Percentiles rank a stretch among this genome's conserved stretches.
Conservation (phyloP, 2,113 vertebrate species). For the Condylura cristata region DNA sequence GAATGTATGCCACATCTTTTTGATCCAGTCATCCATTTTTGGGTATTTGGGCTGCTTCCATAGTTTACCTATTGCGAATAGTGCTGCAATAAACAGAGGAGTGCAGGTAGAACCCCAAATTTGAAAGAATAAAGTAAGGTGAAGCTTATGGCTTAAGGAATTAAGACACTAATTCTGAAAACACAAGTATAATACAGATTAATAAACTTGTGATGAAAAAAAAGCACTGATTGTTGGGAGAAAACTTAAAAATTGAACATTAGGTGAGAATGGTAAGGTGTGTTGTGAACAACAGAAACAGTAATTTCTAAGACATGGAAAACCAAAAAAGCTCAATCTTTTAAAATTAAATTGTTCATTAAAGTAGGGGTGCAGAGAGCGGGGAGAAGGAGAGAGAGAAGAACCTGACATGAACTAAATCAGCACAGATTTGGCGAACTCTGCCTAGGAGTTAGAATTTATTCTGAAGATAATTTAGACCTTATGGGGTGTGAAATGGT, state of each 20-base stretch:
- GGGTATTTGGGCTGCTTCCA: no score
- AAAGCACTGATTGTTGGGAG: background rate
- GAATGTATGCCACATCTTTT: no score
- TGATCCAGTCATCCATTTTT: no score
- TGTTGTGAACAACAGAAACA: background rate
- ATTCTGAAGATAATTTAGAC: background rate
- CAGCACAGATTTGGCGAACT: background rate
- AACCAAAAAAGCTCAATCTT: background rate
- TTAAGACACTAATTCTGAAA: background rate
- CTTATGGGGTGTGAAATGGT: background rate
- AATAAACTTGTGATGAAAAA: background rate
- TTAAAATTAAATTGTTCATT: background rate
- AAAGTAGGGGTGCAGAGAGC: background rate
- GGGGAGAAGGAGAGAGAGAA: background rate
- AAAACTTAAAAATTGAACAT: conserved; percentile 18
- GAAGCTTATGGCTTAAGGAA: background rate
- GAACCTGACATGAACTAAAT: accelerated
- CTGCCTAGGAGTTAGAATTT: background rate
- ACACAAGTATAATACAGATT: background rate
- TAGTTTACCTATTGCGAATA: no score
- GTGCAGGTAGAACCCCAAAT: background rate
- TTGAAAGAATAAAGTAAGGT: conserved; percentile 14
- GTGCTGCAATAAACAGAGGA: no score
- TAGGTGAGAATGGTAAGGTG: background rate
- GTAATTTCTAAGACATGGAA: background rate